Base-by-base conservation (phyloP, 2,888 invertebrate genomes). In the Drepanosiphum platanoidis region DNA sequence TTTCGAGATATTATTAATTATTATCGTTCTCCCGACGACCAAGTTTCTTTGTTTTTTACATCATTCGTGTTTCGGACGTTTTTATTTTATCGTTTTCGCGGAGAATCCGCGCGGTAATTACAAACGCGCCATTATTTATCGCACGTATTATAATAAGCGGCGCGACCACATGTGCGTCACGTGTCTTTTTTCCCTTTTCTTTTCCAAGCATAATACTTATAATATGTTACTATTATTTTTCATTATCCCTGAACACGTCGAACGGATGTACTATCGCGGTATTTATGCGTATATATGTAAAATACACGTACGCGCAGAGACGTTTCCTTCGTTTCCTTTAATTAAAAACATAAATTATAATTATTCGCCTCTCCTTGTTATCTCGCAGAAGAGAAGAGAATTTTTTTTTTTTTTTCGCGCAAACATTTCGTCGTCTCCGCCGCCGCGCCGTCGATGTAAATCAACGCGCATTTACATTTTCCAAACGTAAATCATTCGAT, bases 161-260 rank as follows among this genome's bases (percentile, higher is more conserved):
- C 30, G 22, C 68, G 13, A 58, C 58, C 81, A 82, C 72, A 82
- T 82, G 81, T 72, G 81, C 81, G 61, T 82, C 81, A 61, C 71
- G 32, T 82, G 81, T 82, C 72, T 72, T 72, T 82, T 82, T 82
- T 80, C 70, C 52, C 72, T 71, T 82, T 61, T 72, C 61, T 82
- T 82, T 82, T 80, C 70, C 52, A 79, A 79, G 68, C 79, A 11
- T 52, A 5, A 18, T 68, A 80, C n/a, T n/a, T 58, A 80, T 70
- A 80, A 80, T n/a, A n/a, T 68, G 80, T 80, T 80, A 58, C 70
- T 80, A 80, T 80, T 66, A 79, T 79, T 66, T n/a, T 79, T 79
- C 78, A 66, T 66, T 80, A 80, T 80, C 52, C 68, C 39, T 32
- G 42, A 27, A 32, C 68, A 36, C 70, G 70, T 36, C 70, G 36